Base-by-base conservation (phyloP, 2,888 invertebrate species). In the Bruchidius siliquastri region DNA sequence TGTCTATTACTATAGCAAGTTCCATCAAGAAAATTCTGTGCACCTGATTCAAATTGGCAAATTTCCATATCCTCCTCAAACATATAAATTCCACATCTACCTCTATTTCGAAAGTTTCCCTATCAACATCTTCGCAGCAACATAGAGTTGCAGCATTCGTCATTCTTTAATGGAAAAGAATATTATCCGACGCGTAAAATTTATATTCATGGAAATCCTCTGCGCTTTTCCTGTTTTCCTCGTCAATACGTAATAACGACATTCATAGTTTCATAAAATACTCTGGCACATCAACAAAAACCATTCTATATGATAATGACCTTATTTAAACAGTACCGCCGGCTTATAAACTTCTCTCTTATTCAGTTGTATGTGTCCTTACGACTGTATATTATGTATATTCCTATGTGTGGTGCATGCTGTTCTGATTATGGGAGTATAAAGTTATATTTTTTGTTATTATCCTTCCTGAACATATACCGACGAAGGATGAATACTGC, bases 261-360 rank as follows among this genome's bases (percentile, higher is more conserved):
- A 49, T 77, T 77, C 76, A 76, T 77, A 76, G 74, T 69, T 77
- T 77, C 76, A 75, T 74, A 77, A 74, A 77, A 77, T 75, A 77
- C 76, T 76, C 75, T 74, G 74, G 73, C 73, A 74, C 32, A 70
- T 70, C 67, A 71, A 73, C 68, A 71, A 72, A 71, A 49, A 49
- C 73, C 76, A 71, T 73, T 77, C 76, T 77, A 77, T 77, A 77
- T 77, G 77, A 70, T 77, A 77, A 77, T 77, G 71, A 22, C 74
- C 74, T 74, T 75, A 72, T 75, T 74, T 73, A 75, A 72, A 75
- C 49, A 8, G 49, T 49, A 49, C 49, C 49, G 49, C 49, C 49
- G 13, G 49, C 49, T 49, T 49, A 49, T 49, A 49, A 49, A 49
- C 49, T 49, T 49, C 49, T 49, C 49, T 49, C 49, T 49, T 49